Evolutionary conservation across 1,140 invertebrate genomes (phyloP).

Genomic region (Caenorhabditis briggsae): DNA sequence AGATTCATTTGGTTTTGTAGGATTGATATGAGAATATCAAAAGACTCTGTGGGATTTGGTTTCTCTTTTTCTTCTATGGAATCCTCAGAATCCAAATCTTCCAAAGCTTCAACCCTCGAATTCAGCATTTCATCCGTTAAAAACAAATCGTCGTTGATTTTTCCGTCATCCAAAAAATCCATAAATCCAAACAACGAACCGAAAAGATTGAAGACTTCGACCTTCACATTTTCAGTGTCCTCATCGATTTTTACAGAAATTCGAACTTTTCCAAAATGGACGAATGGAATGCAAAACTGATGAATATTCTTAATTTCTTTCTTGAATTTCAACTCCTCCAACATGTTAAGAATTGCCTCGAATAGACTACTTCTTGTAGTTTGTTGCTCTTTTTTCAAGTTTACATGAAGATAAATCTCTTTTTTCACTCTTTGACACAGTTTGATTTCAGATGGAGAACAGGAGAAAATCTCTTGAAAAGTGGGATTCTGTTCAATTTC

Average conservation of each 20-base stretch:
- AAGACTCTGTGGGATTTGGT: neutral
- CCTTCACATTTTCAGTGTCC: neutral
- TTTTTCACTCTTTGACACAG: slow-evolving; percentile 35
- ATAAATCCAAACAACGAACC: slow-evolving; percentile 23
- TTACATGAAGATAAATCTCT: slow-evolving; percentile 41
- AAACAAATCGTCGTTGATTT: neutral
- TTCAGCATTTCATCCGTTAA: neutral
- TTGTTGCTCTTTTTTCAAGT: slow-evolving; percentile 5
- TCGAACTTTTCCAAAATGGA: slow-evolving; percentile 39
- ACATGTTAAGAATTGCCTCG: neutral
- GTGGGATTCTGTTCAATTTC: neutral
- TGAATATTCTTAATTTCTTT: neutral
- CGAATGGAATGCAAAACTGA: neutral
- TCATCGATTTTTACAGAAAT: neutral
- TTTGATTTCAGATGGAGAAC: neutral
- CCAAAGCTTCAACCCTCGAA: neutral
- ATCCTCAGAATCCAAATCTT: neutral
- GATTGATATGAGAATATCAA: neutral
- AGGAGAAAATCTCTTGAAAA: slow-evolving; percentile 9
- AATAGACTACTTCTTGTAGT: neutral
- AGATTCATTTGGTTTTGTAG: slow-evolving; percentile 20
- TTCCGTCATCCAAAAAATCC: neutral
- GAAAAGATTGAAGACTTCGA: slow-evolving; percentile 17
- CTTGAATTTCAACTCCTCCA: neutral
- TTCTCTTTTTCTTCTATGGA: neutral